These are phyloP conservation scores for Python bivittatus DNA, from an alignment of 2,113 vertebrate species.

Conservation along the genomic window DNA sequence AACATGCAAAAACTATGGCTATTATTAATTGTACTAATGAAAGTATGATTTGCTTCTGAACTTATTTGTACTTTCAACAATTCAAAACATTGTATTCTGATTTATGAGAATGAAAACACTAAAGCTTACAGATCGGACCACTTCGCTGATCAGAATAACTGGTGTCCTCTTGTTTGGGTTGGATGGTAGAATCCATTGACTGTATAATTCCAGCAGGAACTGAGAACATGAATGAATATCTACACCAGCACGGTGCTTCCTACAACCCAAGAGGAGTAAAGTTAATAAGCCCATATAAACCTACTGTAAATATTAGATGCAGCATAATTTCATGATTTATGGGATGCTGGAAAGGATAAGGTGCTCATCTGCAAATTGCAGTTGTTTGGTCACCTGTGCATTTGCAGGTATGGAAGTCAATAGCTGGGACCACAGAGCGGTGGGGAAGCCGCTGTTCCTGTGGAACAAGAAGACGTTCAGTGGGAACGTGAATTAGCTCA, in stretches of 20 bases:
- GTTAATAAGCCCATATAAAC: background rate
- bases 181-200: conserved; percentile 93
- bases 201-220: conserved; percentile 96
- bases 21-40: background rate
- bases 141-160: conserved; percentile 90
- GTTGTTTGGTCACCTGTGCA: too few relatives aligned
- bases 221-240: conserved; percentile 99
- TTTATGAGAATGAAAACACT: background rate
- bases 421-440: too few relatives aligned
- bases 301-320: background rate
- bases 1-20: background rate
- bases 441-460: too few relatives aligned
- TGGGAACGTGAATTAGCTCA: too few relatives aligned
- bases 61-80: background rate
- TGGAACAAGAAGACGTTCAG: too few relatives aligned
- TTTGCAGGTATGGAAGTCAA: too few relatives aligned
- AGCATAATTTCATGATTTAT: too few relatives aligned
- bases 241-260: conserved; percentile 97
- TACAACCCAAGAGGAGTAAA: conserved; percentile 53
- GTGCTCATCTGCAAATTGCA: too few relatives aligned
- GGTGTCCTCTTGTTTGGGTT: conserved; percentile 86
- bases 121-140: conserved; percentile 91
- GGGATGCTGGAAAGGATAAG: too few relatives aligned
- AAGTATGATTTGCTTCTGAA: background rate
- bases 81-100: background rate